Base-by-base conservation (phyloP, 2,113 vertebrate genomes). In the Lanius ludovicianus region DNA sequence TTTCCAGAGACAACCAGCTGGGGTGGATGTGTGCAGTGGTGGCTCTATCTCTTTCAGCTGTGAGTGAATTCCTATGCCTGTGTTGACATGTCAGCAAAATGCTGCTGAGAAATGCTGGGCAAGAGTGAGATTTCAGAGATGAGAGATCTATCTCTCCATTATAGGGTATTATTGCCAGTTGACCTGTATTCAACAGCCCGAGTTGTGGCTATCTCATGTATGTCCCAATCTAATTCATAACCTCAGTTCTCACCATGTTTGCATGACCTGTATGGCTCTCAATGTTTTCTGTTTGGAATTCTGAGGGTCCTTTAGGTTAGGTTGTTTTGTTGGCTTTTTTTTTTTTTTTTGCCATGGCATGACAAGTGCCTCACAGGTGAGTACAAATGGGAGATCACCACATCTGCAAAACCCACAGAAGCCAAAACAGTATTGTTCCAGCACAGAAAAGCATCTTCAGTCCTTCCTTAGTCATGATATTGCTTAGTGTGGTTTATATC, bases 101-200 rank as follows among this genome's bases (percentile, higher is more conserved):
- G 7, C 27, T 42, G 7, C 49, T 64, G 17, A 22, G n/a, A 84
- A 59, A 59, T 25, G 3, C 31, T 2, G 9, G 20, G 22, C 28
- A 75, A 64, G 28, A 86, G 7, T 0, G 4, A 60, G 3, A 7
- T 31, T 52, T 56, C n/a, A 46, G 79, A 59, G 62, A 53, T 12
- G 2, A 64, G 35, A 41, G 7, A 22, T 30, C 41, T 75, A 20
- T 15, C 22, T 70, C 13, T 71, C 27, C 8, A 3, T 47, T 60
- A 31, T 0, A n/a, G 27, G 1, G 1, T 8, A 3, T 55, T 46
- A 37, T 19, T 84, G 23, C 8, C 33, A 68, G 13, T 9, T 80
- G 30, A 3, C 24, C 41, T 41, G 5, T n/a, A 30, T 44, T 84
- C 50, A 52, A 9, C 28, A 57, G 35, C 33, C 35, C 68, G 33